Conservation (phyloP, 2,113 vertebrate species). For the Beaufortia kweichowensis region DNA sequence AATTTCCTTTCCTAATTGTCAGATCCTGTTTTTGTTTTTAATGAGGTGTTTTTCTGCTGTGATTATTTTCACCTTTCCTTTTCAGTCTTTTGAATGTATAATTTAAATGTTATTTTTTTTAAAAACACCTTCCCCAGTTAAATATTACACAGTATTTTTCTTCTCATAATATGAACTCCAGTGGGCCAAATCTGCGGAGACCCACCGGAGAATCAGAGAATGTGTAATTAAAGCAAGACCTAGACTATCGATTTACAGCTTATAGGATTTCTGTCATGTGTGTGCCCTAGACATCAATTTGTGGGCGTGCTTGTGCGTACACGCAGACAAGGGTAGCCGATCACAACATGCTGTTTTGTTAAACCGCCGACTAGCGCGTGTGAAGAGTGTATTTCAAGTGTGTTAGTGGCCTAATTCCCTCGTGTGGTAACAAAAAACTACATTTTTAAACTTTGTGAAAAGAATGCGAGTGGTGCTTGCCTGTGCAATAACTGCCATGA, state of each 20-base stretch:
- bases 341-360: conserved; percentile 32
- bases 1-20: neutral
- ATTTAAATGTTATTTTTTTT: conserved; percentile 28
- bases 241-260: conserved; percentile 47
- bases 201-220: conserved; percentile 31
- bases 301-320: conserved; percentile 29
- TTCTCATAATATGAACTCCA: conserved; percentile 25
- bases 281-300: conserved; percentile 35
- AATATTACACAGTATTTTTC: conserved; percentile 27
- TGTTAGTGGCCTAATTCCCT: conserved; percentile 35
- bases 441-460: neutral
- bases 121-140: neutral
- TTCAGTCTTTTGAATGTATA: neutral
- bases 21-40: neutral
- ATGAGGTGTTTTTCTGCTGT: neutral
- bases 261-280: conserved; percentile 52
- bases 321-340: conserved; percentile 11
- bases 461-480: neutral
- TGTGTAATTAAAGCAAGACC: conserved; percentile 55
- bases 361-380: conserved; percentile 2
- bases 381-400: conserved; percentile 34
- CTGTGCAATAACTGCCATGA: neutral
- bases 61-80: neutral
- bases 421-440: neutral
- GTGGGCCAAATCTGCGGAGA: conserved; percentile 36